Base-by-base conservation (phyloP, 2,113 vertebrate genomes). In the Catharus minimus region DNA sequence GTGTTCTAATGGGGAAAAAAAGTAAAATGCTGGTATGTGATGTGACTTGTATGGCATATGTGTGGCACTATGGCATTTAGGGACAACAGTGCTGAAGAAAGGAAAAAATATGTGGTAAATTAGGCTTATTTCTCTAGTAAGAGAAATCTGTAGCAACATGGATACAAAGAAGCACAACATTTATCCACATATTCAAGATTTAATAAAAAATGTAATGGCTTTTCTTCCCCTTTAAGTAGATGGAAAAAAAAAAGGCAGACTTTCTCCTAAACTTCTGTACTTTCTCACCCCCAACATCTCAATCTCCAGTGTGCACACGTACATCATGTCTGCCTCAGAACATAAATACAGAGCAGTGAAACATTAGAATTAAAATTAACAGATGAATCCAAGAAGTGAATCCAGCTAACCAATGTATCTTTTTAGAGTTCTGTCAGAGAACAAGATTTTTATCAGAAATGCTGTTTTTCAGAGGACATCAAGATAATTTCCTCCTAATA, bases 371-470 rank as follows among this genome's bases (percentile, higher is more conserved):
- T 89, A 85, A 89, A 90, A 66, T 89, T 92, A 91, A 60, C 82
- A 30, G 26, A 53, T 21, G 76, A 92, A n/a, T 93, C 81, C 87
- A 57, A 38, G 86, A 74, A 96, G 96, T 49, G 87, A 93, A 95
- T 94, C 66, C 71, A 79, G 32, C 88, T 91, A 93, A 96, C 95
- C 96, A 97, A 97, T 94, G 94, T 93, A 92, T 95, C 95, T 95
- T 97, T 93, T 95, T 97, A 95, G 88, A 84, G 80, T 86, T 90
- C 94, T 97, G 92, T 96, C 94, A 94, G 93, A 89, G 85, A 97
- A 93, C 86, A 95, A 97, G 96, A 97, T 97, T 96, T 96, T 97
- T 97, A 97, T 96, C 96, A 97, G 89, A 92, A 96, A 95, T 94
- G 75, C 81, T 97, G 90, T 96, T 96, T 97, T 97, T 96, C 95